Evolutionary conservation across 2,888 invertebrate species (phyloP).

Genomic region (Craniophora ligustri): DNA sequence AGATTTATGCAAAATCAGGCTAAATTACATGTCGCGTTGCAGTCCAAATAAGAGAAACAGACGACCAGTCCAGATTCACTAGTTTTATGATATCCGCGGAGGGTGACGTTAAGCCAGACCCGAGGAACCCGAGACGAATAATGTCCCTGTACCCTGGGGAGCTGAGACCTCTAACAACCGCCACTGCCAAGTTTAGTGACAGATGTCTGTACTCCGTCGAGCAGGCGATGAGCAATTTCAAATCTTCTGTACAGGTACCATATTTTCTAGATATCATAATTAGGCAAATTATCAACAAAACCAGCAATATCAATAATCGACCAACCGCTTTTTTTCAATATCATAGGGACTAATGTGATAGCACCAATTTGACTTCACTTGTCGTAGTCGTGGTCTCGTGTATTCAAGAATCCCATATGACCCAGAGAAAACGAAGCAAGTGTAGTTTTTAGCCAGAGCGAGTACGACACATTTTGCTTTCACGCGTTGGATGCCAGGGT

Average conservation of each 20-base stretch:
- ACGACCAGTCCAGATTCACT: conserved; percentile 73
- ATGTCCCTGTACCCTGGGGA: conserved; percentile 72
- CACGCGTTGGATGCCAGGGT: no score
- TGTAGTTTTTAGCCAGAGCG: no score
- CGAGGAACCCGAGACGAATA: conserved; percentile 72
- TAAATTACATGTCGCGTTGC: conserved; percentile 23
- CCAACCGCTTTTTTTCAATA: no score
- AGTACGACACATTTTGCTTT: no score
- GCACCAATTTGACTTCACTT: no score
- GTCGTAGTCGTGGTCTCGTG: no score
- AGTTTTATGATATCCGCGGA: conserved; percentile 82
- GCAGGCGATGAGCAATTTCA: conserved; percentile 69
- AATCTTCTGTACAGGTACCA: conserved; percentile 76
- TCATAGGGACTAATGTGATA: no score
- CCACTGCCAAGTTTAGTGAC: conserved; percentile 76
- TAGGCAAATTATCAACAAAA: no score
- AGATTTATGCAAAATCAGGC: not conserved
- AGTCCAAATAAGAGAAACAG: conserved; percentile 76
- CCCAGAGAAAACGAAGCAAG: no score
- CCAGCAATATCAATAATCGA: no score
- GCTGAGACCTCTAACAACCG: conserved; percentile 66
- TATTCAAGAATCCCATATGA: no score
- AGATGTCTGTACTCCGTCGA: conserved; percentile 80
- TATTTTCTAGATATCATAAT: not conserved
- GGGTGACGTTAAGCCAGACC: conserved; percentile 75